These are phyloP conservation scores for Metopia argyrocephala DNA, from an alignment of 2,888 invertebrate species.

Conservation along the genomic window DNA sequence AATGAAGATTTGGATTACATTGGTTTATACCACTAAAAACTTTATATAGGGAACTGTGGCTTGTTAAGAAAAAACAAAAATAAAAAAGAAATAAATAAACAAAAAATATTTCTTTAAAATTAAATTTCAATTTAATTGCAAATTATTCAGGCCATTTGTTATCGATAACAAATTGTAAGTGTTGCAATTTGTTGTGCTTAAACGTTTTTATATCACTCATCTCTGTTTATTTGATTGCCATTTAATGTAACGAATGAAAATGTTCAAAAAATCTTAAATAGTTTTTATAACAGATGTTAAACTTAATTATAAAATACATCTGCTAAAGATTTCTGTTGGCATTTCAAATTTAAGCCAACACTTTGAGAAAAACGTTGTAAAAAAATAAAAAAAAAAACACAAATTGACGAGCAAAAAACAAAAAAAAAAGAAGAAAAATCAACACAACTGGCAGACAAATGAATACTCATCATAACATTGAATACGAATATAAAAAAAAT, in stretches of 20 bases:
- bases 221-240: neutral
- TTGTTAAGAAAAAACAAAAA: too few relatives aligned
- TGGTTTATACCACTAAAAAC: too few relatives aligned
- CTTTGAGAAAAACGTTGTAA: slow-evolving; percentile 23
- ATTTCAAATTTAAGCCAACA: slow-evolving; percentile 38
- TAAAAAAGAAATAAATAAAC: neutral
- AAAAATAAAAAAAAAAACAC: neutral
- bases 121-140: neutral
- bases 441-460: slow-evolving; percentile 12
- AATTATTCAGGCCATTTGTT: neutral
- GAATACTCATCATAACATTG: neutral
- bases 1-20: too few relatives aligned
- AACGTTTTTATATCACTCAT: neutral
- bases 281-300: slow-evolving; percentile 40
- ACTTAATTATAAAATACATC: slow-evolving; percentile 46
- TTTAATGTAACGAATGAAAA: slow-evolving; percentile 3
- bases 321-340: slow-evolving; percentile 43
- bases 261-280: slow-evolving; percentile 23
- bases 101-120: slow-evolving; percentile 1
- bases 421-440: too few relatives aligned
- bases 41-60: too few relatives aligned
- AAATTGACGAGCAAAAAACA: neutral
- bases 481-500: neutral
- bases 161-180: neutral
- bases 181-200: neutral